Evolutionary conservation across 2,888 invertebrate genomes (phyloP).

Genomic region (Selenia dentaria): DNA sequence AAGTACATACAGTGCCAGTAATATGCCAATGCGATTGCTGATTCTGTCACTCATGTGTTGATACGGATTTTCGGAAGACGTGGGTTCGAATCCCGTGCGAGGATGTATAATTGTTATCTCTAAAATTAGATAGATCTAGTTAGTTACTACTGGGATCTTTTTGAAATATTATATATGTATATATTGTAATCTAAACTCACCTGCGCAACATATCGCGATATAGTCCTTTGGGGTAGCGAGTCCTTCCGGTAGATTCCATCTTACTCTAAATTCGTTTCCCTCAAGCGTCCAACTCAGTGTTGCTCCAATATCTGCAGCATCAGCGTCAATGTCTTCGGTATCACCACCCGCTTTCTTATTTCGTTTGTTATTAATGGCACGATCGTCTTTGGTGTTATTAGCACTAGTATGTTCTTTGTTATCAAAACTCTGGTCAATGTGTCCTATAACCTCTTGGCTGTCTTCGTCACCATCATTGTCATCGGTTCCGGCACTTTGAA

Average conservation of each 20-base stretch:
- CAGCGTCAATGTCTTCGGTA: slow-evolving; percentile 29
- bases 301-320: slow-evolving; percentile 34
- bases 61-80: too few relatives aligned
- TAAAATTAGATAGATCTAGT: too few relatives aligned
- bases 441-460: slow-evolving; percentile 31
- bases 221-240: slow-evolving; percentile 68
- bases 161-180: too few relatives aligned
- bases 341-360: slow-evolving; percentile 8
- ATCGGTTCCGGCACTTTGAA: slow-evolving; percentile 47
- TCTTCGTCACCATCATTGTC: slow-evolving; percentile 44
- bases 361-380: slow-evolving; percentile 54
- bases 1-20: background rate
- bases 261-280: slow-evolving; percentile 62
- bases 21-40: slow-evolving; percentile 8
- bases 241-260: slow-evolving; percentile 78
- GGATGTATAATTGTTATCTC: too few relatives aligned
- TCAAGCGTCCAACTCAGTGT: slow-evolving; percentile 69
- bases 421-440: background rate
- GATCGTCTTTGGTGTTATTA: slow-evolving; percentile 53
- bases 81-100: too few relatives aligned
- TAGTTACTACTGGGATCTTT: too few relatives aligned
- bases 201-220: slow-evolving; percentile 82
- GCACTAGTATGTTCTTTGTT: slow-evolving; percentile 50
- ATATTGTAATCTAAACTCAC: slow-evolving; percentile 61
- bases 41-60: too few relatives aligned